phyloP scores from a whole-genome alignment of 2,113 vertebrate genomes.

The Lagopus leucura region DNA sequence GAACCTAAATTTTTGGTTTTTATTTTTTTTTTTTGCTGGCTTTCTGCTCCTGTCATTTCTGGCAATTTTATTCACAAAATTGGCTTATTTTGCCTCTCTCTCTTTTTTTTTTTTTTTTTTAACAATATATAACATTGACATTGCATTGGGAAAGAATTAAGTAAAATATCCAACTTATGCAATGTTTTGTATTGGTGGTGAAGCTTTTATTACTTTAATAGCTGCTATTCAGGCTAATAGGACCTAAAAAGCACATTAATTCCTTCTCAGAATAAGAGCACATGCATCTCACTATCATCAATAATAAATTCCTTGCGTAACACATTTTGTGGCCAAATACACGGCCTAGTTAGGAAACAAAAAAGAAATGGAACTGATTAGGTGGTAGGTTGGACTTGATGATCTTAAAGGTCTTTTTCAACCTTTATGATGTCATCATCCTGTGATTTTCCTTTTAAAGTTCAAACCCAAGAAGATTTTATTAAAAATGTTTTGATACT shows the following conservation, averaged over 20 bases:
- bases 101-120: neutral
- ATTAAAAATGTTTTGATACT: neutral
- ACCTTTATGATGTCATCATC: no score
- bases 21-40: neutral
- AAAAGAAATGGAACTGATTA: neutral
- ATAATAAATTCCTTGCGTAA: neutral
- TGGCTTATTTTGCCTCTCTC: neutral
- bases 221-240: constrained; percentile 17
- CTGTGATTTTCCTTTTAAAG: neutral
- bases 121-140: neutral
- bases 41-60: constrained; percentile 16
- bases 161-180: neutral
- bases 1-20: neutral
- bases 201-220: constrained; percentile 22
- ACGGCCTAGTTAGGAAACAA: neutral
- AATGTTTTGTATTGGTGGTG: neutral
- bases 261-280: neutral
- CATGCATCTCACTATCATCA: neutral
- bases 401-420: no score
- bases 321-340: neutral
- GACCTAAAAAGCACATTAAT: constrained; percentile 10
- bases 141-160: neutral
- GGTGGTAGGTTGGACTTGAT: no score
- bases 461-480: neutral
- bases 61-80: neutral